Conservation (phyloP, 2,113 vertebrate genomes). For the Tiliqua scincoides region DNA sequence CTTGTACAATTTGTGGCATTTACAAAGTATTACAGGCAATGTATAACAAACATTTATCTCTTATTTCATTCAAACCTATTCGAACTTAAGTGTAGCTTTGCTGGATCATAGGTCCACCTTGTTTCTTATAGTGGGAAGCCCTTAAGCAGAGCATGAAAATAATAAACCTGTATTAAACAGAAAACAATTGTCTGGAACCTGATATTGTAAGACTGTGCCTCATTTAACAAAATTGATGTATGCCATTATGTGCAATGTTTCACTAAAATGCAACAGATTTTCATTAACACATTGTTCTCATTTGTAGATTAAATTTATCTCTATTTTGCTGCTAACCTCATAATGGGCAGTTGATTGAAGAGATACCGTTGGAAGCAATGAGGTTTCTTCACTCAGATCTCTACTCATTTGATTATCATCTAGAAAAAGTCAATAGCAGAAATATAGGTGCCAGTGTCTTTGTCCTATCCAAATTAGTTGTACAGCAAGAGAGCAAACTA, state of each 20-base stretch:
- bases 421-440: background rate
- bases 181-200: background rate
- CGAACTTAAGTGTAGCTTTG: too few relatives aligned
- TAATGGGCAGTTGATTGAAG: conserved; percentile 14
- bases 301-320: background rate
- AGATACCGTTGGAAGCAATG: conserved; percentile 2
- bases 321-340: conserved; percentile 30
- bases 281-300: background rate
- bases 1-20: background rate
- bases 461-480: background rate
- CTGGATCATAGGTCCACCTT: too few relatives aligned
- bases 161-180: background rate
- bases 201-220: background rate
- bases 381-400: conserved; percentile 13
- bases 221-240: background rate
- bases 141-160: too few relatives aligned
- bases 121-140: too few relatives aligned
- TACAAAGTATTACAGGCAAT: background rate
- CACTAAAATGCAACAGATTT: background rate
- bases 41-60: background rate
- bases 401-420: conserved; percentile 16
- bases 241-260: background rate
- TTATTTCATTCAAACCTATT: background rate
- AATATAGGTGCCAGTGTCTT: background rate
- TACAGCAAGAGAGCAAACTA: background rate